phyloP scores from a whole-genome alignment of 2,888 invertebrate species.

The Boloria euphrosyne region DNA sequence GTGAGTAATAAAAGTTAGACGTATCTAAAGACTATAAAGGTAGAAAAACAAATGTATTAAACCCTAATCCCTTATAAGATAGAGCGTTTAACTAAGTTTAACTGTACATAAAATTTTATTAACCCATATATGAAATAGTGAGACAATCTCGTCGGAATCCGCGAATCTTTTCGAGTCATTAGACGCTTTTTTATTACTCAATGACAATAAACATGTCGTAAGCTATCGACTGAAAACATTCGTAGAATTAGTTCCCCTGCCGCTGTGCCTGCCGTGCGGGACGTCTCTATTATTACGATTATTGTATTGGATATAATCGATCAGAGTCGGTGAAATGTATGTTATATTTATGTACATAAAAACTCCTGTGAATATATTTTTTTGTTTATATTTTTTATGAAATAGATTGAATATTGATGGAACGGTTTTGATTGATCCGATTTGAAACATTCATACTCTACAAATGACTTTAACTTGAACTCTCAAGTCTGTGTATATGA shows the following conservation, averaged over 20 bases:
- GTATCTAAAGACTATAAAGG: conserved; percentile 15
- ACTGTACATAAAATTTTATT: conserved; percentile 81
- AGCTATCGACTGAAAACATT: conserved; percentile 80
- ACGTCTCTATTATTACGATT: conserved; percentile 68
- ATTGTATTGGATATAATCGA: conserved; percentile 63
- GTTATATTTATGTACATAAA: background rate
- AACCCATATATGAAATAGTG: conserved; percentile 80
- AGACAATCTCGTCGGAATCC: conserved; percentile 69
- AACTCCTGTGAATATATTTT: background rate
- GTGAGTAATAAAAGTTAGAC: conserved; percentile 26
- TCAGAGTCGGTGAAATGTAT: conserved; percentile 25
- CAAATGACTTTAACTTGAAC: too few relatives aligned
- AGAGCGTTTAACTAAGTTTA: conserved; percentile 74
- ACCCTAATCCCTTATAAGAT: conserved; percentile 39
- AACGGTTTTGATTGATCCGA: too few relatives aligned
- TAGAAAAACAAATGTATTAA: conserved; percentile 30
- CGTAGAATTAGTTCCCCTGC: conserved; percentile 70
- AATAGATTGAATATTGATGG: too few relatives aligned
- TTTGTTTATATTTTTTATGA: too few relatives aligned
- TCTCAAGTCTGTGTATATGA: too few relatives aligned
- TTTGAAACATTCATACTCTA: too few relatives aligned
- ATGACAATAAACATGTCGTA: conserved; percentile 81
- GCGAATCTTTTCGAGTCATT: conserved; percentile 76
- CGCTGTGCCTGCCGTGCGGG: conserved; percentile 23
- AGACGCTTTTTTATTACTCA: conserved; percentile 78